Conservation (phyloP, 92 coral and sea anemone species). For the Epizoanthus scotinus region DNA sequence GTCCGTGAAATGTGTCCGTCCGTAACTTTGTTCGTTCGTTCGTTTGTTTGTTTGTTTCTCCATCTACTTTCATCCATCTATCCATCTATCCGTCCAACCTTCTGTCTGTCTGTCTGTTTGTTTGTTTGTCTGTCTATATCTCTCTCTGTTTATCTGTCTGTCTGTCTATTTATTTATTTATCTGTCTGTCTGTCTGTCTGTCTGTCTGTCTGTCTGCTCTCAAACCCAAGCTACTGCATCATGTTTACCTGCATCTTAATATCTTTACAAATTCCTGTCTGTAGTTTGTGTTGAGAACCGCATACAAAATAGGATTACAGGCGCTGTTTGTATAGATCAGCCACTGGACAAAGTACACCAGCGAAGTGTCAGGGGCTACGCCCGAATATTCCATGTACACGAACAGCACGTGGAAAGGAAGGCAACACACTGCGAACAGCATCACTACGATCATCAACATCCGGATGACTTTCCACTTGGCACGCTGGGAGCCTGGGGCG, state of each 20-base stretch:
- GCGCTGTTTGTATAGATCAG: slow-evolving; percentile 76
- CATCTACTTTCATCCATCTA: too few relatives aligned
- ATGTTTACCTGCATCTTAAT: slow-evolving; percentile 53
- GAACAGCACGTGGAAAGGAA: slow-evolving; percentile 65
- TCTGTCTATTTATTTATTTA: too few relatives aligned
- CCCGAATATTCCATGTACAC: slow-evolving; percentile 46
- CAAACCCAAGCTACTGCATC: neutral
- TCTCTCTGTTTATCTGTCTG: neutral
- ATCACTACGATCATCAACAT: slow-evolving; percentile 79
- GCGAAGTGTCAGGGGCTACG: neutral
- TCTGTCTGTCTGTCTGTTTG: neutral
- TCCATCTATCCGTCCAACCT: too few relatives aligned
- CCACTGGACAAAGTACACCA: slow-evolving; percentile 62
- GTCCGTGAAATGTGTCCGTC: neutral
- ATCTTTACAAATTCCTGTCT: slow-evolving; percentile 69
- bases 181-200: neutral
- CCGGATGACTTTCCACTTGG: slow-evolving; percentile 78
- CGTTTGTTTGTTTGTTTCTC: neutral
- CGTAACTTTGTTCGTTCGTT: neutral
- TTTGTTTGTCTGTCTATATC: neutral
- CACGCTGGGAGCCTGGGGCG: slow-evolving; percentile 71
- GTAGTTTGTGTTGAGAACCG: slow-evolving; percentile 80
- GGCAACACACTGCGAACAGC: slow-evolving; percentile 69
- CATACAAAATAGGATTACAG: slow-evolving; percentile 83
- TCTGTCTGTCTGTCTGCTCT: neutral